These are phyloP conservation scores for Lamellibrachia luymesi DNA, from an alignment of 1,140 invertebrate species.

Conservation along the genomic window DNA sequence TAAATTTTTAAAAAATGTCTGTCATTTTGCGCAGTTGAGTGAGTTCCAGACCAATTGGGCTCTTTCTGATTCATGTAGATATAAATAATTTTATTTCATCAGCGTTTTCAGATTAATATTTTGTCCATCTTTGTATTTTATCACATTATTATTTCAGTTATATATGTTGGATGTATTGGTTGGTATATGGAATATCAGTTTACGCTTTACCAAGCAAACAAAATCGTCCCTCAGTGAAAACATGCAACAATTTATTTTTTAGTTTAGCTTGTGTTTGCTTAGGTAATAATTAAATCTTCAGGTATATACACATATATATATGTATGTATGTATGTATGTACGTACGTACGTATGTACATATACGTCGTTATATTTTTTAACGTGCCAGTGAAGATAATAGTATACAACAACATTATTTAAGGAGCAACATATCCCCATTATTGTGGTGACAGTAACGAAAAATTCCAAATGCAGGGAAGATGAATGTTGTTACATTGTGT, in stretches of 20 bases:
- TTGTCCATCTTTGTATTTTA: no score
- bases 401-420: not conserved
- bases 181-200: not conserved
- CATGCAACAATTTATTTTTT: not conserved
- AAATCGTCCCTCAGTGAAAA: not conserved
- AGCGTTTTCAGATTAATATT: not conserved
- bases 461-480: not conserved
- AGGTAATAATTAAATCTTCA: not conserved
- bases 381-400: no score
- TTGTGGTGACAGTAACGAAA: not conserved
- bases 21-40: no score
- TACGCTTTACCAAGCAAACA: not conserved
- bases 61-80: not conserved
- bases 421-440: not conserved
- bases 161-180: not conserved
- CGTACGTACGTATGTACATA: no score
- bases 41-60: not conserved
- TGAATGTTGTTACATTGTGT: not conserved
- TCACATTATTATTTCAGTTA: not conserved
- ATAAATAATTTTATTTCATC: not conserved
- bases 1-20: no score
- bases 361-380: no score
- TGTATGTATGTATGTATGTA: not conserved
- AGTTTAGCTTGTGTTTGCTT: not conserved
- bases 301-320: not conserved